Percentiles rank a stretch among this genome's conserved stretches.
Conservation (phyloP, 1,140 invertebrate species). For the Centruroides vittatus region DNA sequence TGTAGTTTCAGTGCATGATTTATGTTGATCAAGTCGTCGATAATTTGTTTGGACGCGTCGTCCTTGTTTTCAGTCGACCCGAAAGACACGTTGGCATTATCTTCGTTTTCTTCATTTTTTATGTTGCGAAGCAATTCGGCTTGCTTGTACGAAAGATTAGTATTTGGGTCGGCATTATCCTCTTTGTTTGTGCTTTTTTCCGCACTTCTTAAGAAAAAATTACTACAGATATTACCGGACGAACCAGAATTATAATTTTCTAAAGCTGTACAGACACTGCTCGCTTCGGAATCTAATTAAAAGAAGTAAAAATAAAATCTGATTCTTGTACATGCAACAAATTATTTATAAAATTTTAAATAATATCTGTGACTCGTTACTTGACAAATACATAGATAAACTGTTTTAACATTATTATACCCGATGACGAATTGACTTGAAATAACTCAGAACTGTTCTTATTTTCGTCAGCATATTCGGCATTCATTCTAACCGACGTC, state of each 20-base stretch:
- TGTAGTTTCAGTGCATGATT: conserved; percentile 26
- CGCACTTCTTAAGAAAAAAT: not conserved
- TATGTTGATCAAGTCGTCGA: conserved; percentile 21
- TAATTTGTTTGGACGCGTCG: conserved; percentile 3
- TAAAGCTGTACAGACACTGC: no score
- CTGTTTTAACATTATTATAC: no score
- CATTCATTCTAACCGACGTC: no score
- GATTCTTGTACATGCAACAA: no score
- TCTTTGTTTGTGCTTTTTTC: not conserved
- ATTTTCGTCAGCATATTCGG: no score
- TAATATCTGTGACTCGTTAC: no score
- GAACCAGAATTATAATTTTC: not conserved
- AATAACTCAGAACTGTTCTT: no score
- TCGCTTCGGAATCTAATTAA: no score
- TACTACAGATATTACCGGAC: conserved; percentile 1
- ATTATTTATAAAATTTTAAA: no score
- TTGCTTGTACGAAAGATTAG: not conserved
- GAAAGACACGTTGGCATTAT: not conserved
- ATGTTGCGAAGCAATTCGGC: not conserved
- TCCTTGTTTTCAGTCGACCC: not conserved
- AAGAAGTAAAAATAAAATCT: no score
- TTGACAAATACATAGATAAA: no score
- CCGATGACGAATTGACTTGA: no score
- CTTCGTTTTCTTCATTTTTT: not conserved
- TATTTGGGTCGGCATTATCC: not conserved